Base-by-base conservation (phyloP, 2,797 vertebrate genomes). In the Sciurus carolinensis region DNA sequence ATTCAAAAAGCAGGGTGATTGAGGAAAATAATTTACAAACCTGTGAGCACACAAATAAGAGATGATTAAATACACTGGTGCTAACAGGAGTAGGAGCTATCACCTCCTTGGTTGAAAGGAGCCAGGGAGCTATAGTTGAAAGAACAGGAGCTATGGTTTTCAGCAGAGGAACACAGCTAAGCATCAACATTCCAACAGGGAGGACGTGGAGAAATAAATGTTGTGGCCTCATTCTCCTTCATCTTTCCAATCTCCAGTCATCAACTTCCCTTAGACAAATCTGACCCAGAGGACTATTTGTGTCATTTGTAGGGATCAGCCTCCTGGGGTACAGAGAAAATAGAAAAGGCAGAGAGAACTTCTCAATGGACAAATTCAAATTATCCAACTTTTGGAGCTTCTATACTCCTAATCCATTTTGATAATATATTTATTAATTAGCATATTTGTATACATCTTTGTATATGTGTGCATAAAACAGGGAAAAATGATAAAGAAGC, bases 11-110 rank as follows among this genome's bases (percentile, higher is more conserved):
- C 33, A 66, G 30, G 22, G 57, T 64, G 50, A 64, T 24, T 76
- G 24, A 82, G 52, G 57, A 90, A 84, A 20, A 4, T 87, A 44
- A 76, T 81, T 94, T 62, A 89, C 84, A 94, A 87, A 47, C 22
- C 12, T 2, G 0, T 66, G 14, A 72, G n/a, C 28, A 17, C 22
- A 28, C 13, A 17, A 14, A 4, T 17, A 54, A 85, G 59, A 4
- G 39, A 66, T 33, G n/a, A n/a, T 44, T n/a, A 66, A 83, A 75
- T 26, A 73, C 4, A 6, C 14, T 1, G 17, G 11, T 28, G n/a
- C 11, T 44, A 59, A 26, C 10, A 69, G 42, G 44, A 59, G 14
- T n/a, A 33, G 26, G 7, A 30, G 4, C 11, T 52, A 24, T 66
- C 57, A 66, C 36, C 30, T 77, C 0, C 4, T 18, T 36, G 15